These are phyloP conservation scores for Nineta flava DNA, from an alignment of 2,888 invertebrate species.

Conservation along the genomic window DNA sequence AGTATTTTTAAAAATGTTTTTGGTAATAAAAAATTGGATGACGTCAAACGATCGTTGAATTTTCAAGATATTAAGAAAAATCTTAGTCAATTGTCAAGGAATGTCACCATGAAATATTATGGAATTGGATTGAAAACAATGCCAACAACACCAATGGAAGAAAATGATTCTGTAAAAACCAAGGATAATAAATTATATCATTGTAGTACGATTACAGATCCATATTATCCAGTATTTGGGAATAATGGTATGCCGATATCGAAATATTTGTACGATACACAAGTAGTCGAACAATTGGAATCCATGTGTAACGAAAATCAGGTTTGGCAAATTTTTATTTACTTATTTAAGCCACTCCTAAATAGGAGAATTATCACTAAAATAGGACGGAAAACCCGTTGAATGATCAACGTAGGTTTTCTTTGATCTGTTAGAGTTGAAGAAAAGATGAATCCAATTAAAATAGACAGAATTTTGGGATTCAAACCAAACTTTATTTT, in stretches of 20 bases:
- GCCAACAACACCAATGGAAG: not conserved
- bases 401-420: too few species aligned
- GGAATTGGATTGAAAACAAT: slow-evolving; percentile 24
- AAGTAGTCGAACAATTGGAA: slow-evolving; percentile 47
- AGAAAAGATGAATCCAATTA: too few species aligned
- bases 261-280: slow-evolving; percentile 51
- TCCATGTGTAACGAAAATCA: slow-evolving; percentile 24
- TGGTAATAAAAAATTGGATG: slow-evolving; percentile 13
- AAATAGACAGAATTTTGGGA: too few species aligned
- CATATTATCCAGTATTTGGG: slow-evolving; percentile 60
- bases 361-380: too few species aligned
- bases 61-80: slow-evolving; percentile 47
- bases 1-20: slow-evolving; percentile 10
- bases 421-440: too few species aligned
- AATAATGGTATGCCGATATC: slow-evolving; percentile 60
- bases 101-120: slow-evolving; percentile 39
- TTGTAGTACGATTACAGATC: slow-evolving; percentile 61
- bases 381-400: slow-evolving; percentile 5
- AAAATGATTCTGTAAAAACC: slow-evolving; percentile 15
- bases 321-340: not conserved
- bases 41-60: slow-evolving; percentile 30
- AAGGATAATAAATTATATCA: slow-evolving; percentile 21
- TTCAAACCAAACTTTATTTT: too few species aligned
- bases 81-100: slow-evolving; percentile 36
- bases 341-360: too few species aligned